Evolutionary conservation across 2,113 vertebrate species (phyloP), one percentile per base, ranked within the genome.

Genomic region (Scytalopus superciliaris): DNA sequence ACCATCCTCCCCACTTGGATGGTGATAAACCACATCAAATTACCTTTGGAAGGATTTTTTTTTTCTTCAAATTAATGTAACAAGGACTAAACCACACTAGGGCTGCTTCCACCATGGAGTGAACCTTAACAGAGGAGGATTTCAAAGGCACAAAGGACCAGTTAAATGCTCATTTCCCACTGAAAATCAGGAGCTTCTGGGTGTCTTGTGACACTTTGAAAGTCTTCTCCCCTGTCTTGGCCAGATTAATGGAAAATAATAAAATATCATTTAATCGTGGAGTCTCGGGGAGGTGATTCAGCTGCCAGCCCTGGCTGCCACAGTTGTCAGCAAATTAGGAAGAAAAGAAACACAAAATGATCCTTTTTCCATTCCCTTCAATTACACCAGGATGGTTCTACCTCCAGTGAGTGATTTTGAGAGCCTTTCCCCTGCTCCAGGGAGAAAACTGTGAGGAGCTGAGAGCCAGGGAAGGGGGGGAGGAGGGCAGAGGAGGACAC

Each of bases 91-190:
- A 78, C 68, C 77, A 53, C 60, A 22, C 89, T 10, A 59, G 70
- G 57, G 62, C 47, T 83, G 63, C 75, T 64, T 72, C 82, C 70
- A 30, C 57, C 83, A 17, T 0, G 59, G 87, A 72, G 76, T n/a
- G 67, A 74, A 42, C 55, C 47, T 63, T 22, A 67, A 78, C 64
- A 63, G 72, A 88, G 53, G 8, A 69, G 39, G 50, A 24, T 89
- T 93, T 94, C 89, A 92, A 63, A 89, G 72, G 83, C 72, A 95
- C 84, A 96, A 96, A 95, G 64, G 68, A 66, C 8, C 68, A 35
- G 17, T 80, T 37, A 84, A 90, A 78, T 11, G 31, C 63, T 87
- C 33, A 0, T 67, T 77, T 95, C 87, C 80, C 42, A 27, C 77
- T 19, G 80, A 66, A 92, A 86, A 92, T 62, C 76, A 17, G 0